Base-by-base conservation (phyloP, 2,888 invertebrate genomes). In the Tetragonisca angustula region DNA sequence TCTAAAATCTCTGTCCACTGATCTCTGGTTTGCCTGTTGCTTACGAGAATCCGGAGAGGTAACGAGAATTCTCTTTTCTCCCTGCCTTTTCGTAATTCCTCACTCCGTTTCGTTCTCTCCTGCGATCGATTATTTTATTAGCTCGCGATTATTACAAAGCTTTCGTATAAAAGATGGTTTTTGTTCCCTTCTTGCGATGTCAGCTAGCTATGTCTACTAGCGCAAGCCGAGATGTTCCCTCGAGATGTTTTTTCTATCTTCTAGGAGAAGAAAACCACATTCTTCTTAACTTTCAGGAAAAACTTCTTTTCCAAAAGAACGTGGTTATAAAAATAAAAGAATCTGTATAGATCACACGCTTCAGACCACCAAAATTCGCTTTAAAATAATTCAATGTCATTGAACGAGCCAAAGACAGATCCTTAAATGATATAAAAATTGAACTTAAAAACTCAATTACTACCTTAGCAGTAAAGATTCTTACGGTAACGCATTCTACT, bases 141-240 rank as follows among this genome's bases (percentile, higher is more conserved):
- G n/a, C 27, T 71, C 49, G 64, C 32, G 52, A 32, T 56, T 79
- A 67, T 74, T 76, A 81, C 67, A 76, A 83, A 81, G 76, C 54
- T 54, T 83, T 75, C 52, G 49, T 81, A 83, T 32, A 81, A 83
- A 83, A 76, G 36, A 49, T 21, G 62, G 27, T 83, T 76, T 62
- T 81, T 81, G 81, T 81, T 82, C 82, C 82, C 82, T 80, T 82
- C 70, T 24, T 73, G 73, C 36, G 36, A 79, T 75, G 43, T 74
- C 61, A 59, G 4, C 13, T 27, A 27, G 27, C 27, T 27, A 27
- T 2, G 50, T 24, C 32, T 62, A 21, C 50, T 5, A 15, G 21
- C 27, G 4, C 36, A 64, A 21, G 17, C 21, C 21, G n/a, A 43
- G 43, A 43, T 9, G 32, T 32, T 21, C 61, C 2, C n/a, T 36